Evolutionary conservation across 2,113 vertebrate genomes (phyloP).

Genomic region (Heterotis niloticus): DNA sequence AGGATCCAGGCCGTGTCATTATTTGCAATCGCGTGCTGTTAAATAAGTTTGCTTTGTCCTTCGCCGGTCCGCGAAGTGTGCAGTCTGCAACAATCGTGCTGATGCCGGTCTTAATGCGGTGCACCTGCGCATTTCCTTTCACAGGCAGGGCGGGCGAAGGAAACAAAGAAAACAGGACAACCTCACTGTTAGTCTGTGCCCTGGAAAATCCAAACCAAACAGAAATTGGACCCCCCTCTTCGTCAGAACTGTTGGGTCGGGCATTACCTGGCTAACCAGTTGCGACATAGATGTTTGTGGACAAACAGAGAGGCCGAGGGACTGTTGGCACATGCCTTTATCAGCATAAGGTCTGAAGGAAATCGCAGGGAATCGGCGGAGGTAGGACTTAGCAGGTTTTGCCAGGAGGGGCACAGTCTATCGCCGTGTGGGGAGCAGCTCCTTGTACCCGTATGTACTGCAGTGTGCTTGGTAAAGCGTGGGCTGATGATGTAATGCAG

Average conservation of each 20-base stretch:
- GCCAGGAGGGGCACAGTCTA: background rate
- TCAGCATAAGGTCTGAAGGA: slow-evolving; percentile 38
- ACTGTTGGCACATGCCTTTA: slow-evolving; percentile 51
- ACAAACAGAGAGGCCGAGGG: slow-evolving; percentile 54
- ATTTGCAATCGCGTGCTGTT: background rate
- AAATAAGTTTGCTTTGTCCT: background rate
- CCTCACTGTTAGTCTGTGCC: background rate
- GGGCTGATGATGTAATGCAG: background rate
- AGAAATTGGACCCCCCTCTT: background rate
- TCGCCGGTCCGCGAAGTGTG: background rate
- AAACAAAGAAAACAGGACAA: slow-evolving; percentile 5
- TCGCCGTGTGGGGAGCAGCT: background rate
- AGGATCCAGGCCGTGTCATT: no score
- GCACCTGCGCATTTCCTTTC: background rate
- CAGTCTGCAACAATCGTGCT: background rate
- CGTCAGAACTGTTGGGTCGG: slow-evolving; percentile 35
- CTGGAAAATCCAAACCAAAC: background rate
- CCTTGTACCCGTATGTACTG: background rate
- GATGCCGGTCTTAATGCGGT: background rate
- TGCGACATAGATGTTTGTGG: slow-evolving; percentile 56
- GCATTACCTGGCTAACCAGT: slow-evolving; percentile 59
- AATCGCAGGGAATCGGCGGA: slow-evolving; percentile 34
- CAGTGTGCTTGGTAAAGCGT: background rate
- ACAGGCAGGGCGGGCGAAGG: background rate
- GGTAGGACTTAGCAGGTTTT: slow-evolving; percentile 32